Evolutionary conservation across 2,888 invertebrate genomes (phyloP).

Genomic region (Drosophila subquinaria): DNA sequence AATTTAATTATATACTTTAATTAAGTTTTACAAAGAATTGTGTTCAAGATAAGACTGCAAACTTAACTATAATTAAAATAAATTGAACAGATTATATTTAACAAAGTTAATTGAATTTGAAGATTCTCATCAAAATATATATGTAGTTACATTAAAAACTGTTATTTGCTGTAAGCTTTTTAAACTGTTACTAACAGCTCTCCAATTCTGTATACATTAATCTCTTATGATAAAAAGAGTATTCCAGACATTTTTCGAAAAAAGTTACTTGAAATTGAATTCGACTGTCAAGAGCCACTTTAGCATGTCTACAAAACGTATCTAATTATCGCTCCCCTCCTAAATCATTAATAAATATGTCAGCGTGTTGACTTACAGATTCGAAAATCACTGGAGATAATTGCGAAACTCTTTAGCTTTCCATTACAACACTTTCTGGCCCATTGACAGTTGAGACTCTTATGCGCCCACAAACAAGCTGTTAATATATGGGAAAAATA

Average conservation of each 20-base stretch:
- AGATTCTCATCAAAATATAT: too few relatives aligned
- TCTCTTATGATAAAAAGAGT: not conserved
- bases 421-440: constrained; percentile 42
- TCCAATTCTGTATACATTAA: not conserved
- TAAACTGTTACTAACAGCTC: not conserved
- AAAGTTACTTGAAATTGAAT: not conserved
- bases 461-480: constrained; percentile 52
- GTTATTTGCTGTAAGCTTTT: not conserved
- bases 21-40: too few relatives aligned
- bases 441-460: constrained; percentile 53
- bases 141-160: too few relatives aligned
- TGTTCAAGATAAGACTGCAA: too few relatives aligned
- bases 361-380: constrained; percentile 13
- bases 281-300: not conserved
- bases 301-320: not conserved
- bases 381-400: constrained; percentile 42
- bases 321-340: not conserved
- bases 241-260: not conserved
- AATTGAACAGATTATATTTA: too few relatives aligned
- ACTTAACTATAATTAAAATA: too few relatives aligned
- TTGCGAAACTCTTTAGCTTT: constrained; percentile 44
- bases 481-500: constrained; percentile 42
- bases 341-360: not conserved
- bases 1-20: too few relatives aligned
- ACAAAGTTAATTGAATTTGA: too few relatives aligned